Conservation (phyloP, 2,797 vertebrate species). For the Caiman crocodilus region DNA sequence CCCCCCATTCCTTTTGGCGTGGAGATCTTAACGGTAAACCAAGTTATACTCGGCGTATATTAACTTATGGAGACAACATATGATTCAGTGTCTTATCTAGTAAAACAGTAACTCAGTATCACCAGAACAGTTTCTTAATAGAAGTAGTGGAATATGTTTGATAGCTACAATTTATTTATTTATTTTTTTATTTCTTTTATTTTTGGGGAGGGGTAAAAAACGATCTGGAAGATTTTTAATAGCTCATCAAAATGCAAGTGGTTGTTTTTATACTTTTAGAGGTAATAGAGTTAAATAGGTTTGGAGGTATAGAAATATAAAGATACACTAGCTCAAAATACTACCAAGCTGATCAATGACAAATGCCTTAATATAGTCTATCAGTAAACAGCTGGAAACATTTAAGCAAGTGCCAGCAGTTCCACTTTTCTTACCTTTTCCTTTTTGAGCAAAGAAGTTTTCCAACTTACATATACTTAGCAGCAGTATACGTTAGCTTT, state of each 20-base stretch:
- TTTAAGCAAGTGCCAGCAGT: background rate
- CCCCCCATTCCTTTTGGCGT: slow-evolving; percentile 14
- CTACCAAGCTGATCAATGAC: background rate
- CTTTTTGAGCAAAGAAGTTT: background rate
- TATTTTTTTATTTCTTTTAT: background rate
- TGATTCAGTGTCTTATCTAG: background rate
- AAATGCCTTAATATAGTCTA: background rate
- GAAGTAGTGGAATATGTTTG: background rate
- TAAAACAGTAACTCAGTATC: background rate
- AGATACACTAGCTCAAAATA: background rate
- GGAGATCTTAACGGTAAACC: slow-evolving; percentile 7
- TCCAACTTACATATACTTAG: background rate
- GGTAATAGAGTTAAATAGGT: background rate
- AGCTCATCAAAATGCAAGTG: background rate
- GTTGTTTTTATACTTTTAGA: background rate
- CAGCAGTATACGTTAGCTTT: background rate
- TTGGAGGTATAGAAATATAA: background rate
- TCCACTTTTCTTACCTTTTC: accelerated
- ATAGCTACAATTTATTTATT: accelerated
- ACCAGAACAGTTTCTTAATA: background rate
- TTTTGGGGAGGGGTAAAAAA: background rate
- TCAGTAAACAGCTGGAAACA: background rate
- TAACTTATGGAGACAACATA: background rate
- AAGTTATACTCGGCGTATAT: slow-evolving; percentile 9
- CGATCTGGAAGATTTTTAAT: background rate